Conservation (phyloP, 1,140 invertebrate species). For the Drosophila malerkotliana region DNA sequence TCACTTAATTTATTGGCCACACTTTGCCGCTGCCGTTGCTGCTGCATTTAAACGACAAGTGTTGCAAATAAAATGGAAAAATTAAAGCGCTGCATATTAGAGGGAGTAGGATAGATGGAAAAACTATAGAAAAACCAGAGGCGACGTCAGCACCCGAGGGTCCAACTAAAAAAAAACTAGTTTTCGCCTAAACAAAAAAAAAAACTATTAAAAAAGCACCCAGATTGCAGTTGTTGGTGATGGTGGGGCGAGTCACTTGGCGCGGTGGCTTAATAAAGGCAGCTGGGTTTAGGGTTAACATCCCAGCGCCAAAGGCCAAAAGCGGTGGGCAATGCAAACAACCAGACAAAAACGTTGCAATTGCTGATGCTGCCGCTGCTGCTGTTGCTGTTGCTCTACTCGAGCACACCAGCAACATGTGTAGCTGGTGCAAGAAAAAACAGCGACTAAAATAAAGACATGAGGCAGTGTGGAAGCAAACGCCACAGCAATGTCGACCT, state of each 20-base stretch:
- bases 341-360: constrained; percentile 58
- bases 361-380: constrained; percentile 49
- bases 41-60: constrained; percentile 80
- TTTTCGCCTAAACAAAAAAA: constrained; percentile 60
- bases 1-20: constrained; percentile 78
- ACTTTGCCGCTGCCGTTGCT: constrained; percentile 56
- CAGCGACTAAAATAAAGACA: constrained; percentile 76
- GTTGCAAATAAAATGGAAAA: constrained; percentile 81
- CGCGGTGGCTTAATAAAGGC: constrained; percentile 75
- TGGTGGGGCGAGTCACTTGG: constrained; percentile 52
- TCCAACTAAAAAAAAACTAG: constrained; percentile 60
- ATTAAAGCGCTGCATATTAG: constrained; percentile 79
- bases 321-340: constrained; percentile 76
- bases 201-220: constrained; percentile 58
- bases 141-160: constrained; percentile 71
- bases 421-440: constrained; percentile 55
- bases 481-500: constrained; percentile 53
- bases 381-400: constrained; percentile 45
- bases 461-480: constrained; percentile 40
- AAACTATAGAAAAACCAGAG: constrained; percentile 48
- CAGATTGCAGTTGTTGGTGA: constrained; percentile 58
- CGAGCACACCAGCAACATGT: constrained; percentile 67
- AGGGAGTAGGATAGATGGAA: constrained; percentile 13
- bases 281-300: constrained; percentile 69
- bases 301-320: constrained; percentile 77